Evolutionary conservation across 2,888 invertebrate genomes (phyloP), one percentile per base, ranked within the genome.

Genomic region (Ypsolopha scabrella): DNA sequence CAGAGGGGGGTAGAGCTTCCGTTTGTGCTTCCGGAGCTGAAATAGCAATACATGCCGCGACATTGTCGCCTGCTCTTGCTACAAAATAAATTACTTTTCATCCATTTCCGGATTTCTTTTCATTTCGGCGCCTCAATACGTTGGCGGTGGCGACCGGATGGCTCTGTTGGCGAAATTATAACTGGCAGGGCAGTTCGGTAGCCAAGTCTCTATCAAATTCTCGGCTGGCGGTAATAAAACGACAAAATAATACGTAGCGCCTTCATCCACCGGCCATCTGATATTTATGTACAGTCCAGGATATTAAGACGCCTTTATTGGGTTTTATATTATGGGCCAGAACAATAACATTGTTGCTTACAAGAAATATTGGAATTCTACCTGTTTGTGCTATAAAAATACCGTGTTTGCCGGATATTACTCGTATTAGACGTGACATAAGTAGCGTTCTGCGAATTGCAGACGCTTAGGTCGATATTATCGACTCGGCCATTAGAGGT

Each of bases 181-280:
- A 77, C 75, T 69, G 68, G 65, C 69, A 67, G 68, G 66, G 67
- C 72, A 70, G 67, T 73, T 68, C 69, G 62, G 67, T 68, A 73
- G 78, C 79, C 77, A 79, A 80, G 76, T 75, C 75, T 76, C 75
- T 78, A 78, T 80, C 75, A 76, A 79, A 76, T 72, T 75, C 72
- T 67, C 73, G 64, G 68, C 64, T 68, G 68, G 61, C 64, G 68
- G 73, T 74, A 78, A 79, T 80, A 80, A 80, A 80, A 80, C 60
- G 72, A 74, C n/a, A n/a, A 80, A 79, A 80, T 76, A 76, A 78
- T 76, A 74, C 69, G 67, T 62, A 72, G 62, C 65, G 65, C 64
- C 68, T 69, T 61, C 63, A 7, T 47, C 45, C 11, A 59, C 62
- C 64, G 63, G 61, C 65, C 65, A 60, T 53, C 61, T 60, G 68